phyloP scores from a whole-genome alignment of 2,888 invertebrate genomes.

The Apamea crenata region DNA sequence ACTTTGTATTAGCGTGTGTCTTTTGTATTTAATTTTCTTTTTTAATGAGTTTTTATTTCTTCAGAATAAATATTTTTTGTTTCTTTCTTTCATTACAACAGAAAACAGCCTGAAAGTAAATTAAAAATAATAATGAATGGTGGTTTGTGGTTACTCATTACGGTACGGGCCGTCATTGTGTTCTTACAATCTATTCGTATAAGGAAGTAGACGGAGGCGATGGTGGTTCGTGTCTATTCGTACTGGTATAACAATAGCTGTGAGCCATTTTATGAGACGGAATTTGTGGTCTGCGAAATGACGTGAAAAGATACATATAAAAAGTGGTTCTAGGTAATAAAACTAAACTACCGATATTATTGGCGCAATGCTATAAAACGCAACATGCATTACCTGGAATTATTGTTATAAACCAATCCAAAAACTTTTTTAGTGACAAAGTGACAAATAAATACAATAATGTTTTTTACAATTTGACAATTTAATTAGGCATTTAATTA shows the following conservation, averaged over 20 bases:
- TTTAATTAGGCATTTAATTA: neutral
- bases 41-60: neutral
- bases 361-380: neutral
- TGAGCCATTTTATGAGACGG: slow-evolving; percentile 24
- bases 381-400: neutral
- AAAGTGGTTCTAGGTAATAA: slow-evolving; percentile 24
- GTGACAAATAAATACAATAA: neutral
- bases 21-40: neutral
- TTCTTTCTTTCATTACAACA: neutral
- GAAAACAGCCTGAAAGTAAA: neutral
- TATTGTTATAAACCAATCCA: neutral
- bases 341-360: slow-evolving; percentile 11
- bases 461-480: too few species aligned
- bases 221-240: neutral
- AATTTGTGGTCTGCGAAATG: slow-evolving; percentile 37
- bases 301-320: slow-evolving; percentile 43
- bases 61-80: neutral
- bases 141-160: neutral
- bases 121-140: neutral
- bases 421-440: neutral
- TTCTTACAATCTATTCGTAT: slow-evolving; percentile 1
- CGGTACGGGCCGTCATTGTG: neutral
- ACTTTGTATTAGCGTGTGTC: neutral
- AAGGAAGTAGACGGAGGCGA: neutral
- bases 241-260: neutral